These are phyloP conservation scores for Scytalopus superciliaris DNA, from an alignment of 2,113 vertebrate species.

Conservation along the genomic window DNA sequence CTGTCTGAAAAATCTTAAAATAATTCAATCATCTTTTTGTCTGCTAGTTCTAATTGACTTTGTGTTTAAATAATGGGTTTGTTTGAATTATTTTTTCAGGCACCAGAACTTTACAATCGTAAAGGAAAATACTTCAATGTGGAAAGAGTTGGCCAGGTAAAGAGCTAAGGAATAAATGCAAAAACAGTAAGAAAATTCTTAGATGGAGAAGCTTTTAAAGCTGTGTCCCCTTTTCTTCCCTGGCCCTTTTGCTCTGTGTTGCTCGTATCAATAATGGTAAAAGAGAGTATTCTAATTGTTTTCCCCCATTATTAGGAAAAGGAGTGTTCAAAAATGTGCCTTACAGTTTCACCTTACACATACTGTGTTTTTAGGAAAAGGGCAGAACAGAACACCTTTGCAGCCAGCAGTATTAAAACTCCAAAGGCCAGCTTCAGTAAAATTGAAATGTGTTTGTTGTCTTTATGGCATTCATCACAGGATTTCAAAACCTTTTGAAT, in stretches of 20 bases:
- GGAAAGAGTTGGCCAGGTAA: slow-evolving; percentile 96
- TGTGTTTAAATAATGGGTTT: neutral
- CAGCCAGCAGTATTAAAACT: neutral
- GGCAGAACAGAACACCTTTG: neutral
- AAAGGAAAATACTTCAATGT: slow-evolving; percentile 99
- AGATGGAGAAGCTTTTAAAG: neutral
- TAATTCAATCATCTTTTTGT: neutral
- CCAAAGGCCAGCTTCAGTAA: neutral
- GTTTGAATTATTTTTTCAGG: slow-evolving; percentile 72
- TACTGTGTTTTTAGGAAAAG: neutral
- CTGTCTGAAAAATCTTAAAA: neutral
- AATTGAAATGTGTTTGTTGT: neutral
- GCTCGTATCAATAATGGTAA: neutral
- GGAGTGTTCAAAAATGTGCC: neutral
- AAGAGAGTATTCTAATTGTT: neutral
- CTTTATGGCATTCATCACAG: neutral
- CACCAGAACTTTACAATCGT: slow-evolving; percentile 93
- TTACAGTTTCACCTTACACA: neutral
- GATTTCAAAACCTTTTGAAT: neutral
- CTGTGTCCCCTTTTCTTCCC: neutral
- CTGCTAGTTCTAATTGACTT: neutral
- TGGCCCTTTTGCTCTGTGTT: neutral
- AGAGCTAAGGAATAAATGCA: neutral
- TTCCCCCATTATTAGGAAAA: neutral
- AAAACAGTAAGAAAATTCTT: neutral